Conservation (phyloP, 2,113 vertebrate genomes). For the Tichodroma muraria region DNA sequence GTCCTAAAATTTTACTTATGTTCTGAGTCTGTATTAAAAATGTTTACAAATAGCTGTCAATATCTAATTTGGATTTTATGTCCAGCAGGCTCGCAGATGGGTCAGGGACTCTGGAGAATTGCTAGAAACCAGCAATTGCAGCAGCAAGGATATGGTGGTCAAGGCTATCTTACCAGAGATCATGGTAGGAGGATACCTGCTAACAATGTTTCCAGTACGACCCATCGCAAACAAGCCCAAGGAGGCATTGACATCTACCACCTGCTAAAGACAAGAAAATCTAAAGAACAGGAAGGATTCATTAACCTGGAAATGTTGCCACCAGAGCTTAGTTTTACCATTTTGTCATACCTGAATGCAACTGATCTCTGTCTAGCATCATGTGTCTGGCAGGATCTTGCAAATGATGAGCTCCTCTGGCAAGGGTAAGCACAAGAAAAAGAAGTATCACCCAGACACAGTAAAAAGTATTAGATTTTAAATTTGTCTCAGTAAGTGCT, state of each 20-base stretch:
- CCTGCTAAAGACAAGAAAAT: constrained; percentile 83
- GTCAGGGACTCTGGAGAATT: constrained; percentile 97
- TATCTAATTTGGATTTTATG: constrained; percentile 18
- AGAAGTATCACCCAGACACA: neutral
- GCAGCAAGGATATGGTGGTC: constrained; percentile 82
- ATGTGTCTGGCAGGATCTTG: constrained; percentile 96
- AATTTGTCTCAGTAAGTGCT: neutral
- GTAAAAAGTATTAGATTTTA: neutral
- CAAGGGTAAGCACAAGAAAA: constrained; percentile 83
- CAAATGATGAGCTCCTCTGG: constrained; percentile 95
- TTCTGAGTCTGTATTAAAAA: neutral
- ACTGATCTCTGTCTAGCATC: constrained; percentile 97
- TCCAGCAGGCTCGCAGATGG: constrained; percentile 85
- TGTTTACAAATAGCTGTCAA: neutral
- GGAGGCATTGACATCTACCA: constrained; percentile 89
- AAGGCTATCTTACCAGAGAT: constrained; percentile 73
- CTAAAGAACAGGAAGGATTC: constrained; percentile 87
- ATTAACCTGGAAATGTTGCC: constrained; percentile 97
- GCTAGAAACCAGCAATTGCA: constrained; percentile 94
- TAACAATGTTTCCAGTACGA: constrained; percentile 40
- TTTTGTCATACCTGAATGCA: constrained; percentile 96
- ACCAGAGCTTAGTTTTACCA: constrained; percentile 95
- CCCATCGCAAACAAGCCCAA: constrained; percentile 78
- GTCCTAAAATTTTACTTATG: neutral
- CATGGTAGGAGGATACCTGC: constrained; percentile 72